A percentile compares a stretch with the other conserved stretches of the same genome.
phyloP scores from a whole-genome alignment of 2,113 vertebrate species.

The Myotis yumanensis region DNA sequence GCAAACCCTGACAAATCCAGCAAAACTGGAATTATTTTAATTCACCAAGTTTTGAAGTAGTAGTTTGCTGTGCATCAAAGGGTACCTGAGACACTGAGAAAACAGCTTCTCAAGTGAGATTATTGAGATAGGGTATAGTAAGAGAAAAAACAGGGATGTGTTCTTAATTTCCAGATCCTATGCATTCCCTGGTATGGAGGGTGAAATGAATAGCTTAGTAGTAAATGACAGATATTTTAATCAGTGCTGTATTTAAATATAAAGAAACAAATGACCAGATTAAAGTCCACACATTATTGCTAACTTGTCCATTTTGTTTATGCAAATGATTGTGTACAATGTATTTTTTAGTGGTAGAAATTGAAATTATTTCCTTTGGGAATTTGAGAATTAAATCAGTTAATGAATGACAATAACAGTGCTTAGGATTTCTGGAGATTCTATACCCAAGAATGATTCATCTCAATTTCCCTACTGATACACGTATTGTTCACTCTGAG shows the following conservation, averaged over 20 bases:
- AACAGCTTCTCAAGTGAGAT: not conserved
- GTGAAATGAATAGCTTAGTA: not conserved
- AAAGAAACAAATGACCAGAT: not conserved
- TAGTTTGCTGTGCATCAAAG: conserved; percentile 2
- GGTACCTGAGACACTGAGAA: not conserved
- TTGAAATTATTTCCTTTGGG: conserved; percentile 44
- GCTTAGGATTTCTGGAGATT: conserved; percentile 34
- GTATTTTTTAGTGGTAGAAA: conserved; percentile 37
- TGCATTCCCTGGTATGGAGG: not conserved
- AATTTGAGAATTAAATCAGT: conserved; percentile 8
- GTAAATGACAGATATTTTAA: not conserved
- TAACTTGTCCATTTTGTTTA: conserved; percentile 7
- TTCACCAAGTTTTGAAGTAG: not conserved
- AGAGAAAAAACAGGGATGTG: not conserved
- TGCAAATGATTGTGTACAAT: not conserved
- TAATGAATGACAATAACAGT: not conserved
- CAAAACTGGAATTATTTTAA: not conserved
- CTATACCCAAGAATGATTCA: not conserved
- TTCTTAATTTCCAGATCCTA: conserved; percentile 13
- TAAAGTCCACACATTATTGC: not conserved
- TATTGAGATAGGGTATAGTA: not conserved
- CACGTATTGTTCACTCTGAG: not conserved
- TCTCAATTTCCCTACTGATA: not conserved
- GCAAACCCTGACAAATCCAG: not conserved
- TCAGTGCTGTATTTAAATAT: not conserved